Base-by-base conservation (phyloP, 2,888 invertebrate species). In the Schizaphis graminum region DNA sequence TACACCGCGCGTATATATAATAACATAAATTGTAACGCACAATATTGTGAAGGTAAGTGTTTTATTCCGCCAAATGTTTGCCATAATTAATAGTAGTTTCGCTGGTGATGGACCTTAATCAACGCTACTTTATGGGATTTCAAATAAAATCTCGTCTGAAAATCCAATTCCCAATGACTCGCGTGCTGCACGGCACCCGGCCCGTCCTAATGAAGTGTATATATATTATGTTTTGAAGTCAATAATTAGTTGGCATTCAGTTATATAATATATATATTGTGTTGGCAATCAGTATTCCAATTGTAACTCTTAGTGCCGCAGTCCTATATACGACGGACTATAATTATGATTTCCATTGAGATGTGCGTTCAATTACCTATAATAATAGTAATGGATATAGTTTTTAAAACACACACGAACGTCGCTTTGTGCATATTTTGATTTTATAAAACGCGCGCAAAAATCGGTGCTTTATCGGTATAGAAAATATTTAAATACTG, bases 171-270 rank as follows among this genome's bases (percentile, higher is more conserved):
- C 35, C 77, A 21, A 35, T 35, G 77, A 77, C 21, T 77, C 77
- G 77, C 77, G 77, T 77, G 35, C 77, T 21, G 77, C 35, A 77
- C 35, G 35, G 35, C n/a, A 53, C 53, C 88, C 86, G 86, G 28
- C 47, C 28, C 44, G 86, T 28, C 28, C 49, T 47, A 86, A 86
- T 86, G 28, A 47, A 53, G 53, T 53, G 53, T 53, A 53, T 53
- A 53, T 53, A 77, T 35, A 77, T 77, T 77, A 77, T 35, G 88
- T 88, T 88, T 88, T 88, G 8, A n/a, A 88, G 53, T 53, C n/a
- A 89, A 77, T 61, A 89, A 89, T 89, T 89, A 89, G 44, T 61
- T 26, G 21, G 28, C 57, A 61, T 61, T 89, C 89, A 47, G 44
- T 53, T 35, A 28, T 24, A 53, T 21, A 44, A 47, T 21, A 35